Conservation (phyloP, 2,888 invertebrate species). For the Nymphalis urticae region DNA sequence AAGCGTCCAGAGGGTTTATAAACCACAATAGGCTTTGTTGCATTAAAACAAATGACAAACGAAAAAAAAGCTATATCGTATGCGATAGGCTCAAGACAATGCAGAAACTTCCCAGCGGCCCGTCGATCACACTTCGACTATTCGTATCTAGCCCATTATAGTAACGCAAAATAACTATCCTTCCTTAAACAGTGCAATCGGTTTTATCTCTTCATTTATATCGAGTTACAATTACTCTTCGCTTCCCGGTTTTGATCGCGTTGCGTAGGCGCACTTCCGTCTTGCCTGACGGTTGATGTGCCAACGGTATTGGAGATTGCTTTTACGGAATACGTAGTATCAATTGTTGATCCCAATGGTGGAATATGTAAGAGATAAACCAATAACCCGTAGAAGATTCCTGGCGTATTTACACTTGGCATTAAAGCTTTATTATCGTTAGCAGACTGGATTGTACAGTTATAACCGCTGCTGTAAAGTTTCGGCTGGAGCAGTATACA, state of each 20-base stretch:
- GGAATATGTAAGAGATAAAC: neutral
- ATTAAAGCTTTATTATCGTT: too few species aligned
- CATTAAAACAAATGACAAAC: too few species aligned
- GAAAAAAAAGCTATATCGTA: neutral
- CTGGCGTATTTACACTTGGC: neutral
- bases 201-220: slow-evolving; percentile 72
- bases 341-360: neutral
- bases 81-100: slow-evolving; percentile 26
- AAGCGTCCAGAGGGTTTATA: too few species aligned
- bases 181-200: slow-evolving; percentile 69
- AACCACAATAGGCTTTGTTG: too few species aligned
- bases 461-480: too few species aligned
- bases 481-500: too few species aligned
- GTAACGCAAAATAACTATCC: slow-evolving; percentile 49
- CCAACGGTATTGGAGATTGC: slow-evolving; percentile 51
- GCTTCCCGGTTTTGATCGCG: slow-evolving; percentile 60
- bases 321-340: slow-evolving; percentile 34
- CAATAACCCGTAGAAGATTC: neutral
- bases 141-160: slow-evolving; percentile 37
- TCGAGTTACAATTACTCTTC: slow-evolving; percentile 67
- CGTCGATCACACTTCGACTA: slow-evolving; percentile 37
- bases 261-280: slow-evolving; percentile 63
- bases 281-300: slow-evolving; percentile 48
- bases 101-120: slow-evolving; percentile 32
- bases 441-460: too few species aligned